phyloP scores from a whole-genome alignment of 2,797 vertebrate genomes.

The Argya squamiceps region DNA sequence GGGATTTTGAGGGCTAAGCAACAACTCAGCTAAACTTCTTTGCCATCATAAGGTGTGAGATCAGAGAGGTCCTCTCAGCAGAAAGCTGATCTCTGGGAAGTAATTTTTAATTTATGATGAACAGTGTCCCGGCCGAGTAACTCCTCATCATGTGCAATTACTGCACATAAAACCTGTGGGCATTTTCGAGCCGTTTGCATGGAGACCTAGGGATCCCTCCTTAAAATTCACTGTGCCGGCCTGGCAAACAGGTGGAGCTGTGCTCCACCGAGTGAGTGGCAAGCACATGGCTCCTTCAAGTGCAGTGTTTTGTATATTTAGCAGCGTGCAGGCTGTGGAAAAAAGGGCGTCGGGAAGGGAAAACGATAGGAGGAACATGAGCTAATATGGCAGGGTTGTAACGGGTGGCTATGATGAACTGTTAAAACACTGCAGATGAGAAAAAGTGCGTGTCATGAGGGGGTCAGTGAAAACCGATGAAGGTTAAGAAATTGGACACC shows the following conservation, averaged over 20 bases:
- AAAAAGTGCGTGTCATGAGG: conserved; percentile 4
- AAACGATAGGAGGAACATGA: conserved; percentile 1
- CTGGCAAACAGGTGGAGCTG: conserved; percentile 52
- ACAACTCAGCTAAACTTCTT: not conserved
- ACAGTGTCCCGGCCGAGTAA: rapidly evolving
- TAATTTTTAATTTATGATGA: not conserved
- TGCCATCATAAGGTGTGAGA: not conserved
- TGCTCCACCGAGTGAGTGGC: not conserved
- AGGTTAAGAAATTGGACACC: conserved; percentile 44
- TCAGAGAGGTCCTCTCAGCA: too few species aligned
- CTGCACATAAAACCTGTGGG: not conserved
- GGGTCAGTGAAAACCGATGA: not conserved
- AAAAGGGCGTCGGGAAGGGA: conserved; percentile 9
- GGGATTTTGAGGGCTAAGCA: not conserved
- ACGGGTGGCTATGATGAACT: not conserved
- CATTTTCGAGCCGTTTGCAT: not conserved
- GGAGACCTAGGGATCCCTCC: not conserved
- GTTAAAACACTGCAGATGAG: conserved; percentile 20
- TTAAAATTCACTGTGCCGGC: not conserved
- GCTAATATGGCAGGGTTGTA: not conserved
- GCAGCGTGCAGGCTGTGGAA: not conserved
- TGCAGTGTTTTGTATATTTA: not conserved
- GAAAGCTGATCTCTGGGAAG: not conserved
- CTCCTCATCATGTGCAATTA: rapidly evolving
- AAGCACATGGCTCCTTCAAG: not conserved